phyloP scores from a whole-genome alignment of 1,140 invertebrate species.

The Drosophila sp. region DNA sequence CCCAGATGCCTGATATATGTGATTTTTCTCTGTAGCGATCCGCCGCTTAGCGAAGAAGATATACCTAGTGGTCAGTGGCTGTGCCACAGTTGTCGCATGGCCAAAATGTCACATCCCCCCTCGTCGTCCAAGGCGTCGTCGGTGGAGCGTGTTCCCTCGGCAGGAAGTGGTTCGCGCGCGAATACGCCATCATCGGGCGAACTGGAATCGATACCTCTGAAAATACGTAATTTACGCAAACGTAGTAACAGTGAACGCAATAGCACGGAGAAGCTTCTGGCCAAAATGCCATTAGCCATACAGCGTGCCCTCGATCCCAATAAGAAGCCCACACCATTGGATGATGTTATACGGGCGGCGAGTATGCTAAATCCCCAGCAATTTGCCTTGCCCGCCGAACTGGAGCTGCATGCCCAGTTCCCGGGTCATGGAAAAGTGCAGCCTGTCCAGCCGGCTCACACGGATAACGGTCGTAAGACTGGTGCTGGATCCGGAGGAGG shows the following conservation, averaged over 20 bases:
- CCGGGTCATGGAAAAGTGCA: conserved; percentile 90
- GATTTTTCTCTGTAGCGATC: conserved; percentile 87
- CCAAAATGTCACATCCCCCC: conserved; percentile 61
- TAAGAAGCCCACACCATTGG: conserved; percentile 86
- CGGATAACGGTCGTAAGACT: conserved; percentile 43
- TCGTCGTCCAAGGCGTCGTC: conserved; percentile 71
- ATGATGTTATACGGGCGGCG: conserved; percentile 91
- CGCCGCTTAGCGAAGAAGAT: conserved; percentile 93
- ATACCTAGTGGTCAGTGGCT: conserved; percentile 96
- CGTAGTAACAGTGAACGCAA: conserved; percentile 78
- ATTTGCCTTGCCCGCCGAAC: conserved; percentile 92
- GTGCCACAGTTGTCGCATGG: conserved; percentile 90
- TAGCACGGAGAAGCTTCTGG: conserved; percentile 69
- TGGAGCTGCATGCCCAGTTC: conserved; percentile 90
- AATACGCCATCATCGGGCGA: conserved; percentile 74
- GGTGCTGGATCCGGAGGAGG: conserved; percentile 8
- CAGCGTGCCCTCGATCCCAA: conserved; percentile 79
- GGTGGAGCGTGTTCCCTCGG: conserved; percentile 69
- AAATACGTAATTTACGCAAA: conserved; percentile 79
- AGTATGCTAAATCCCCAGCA: conserved; percentile 93
- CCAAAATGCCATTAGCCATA: conserved; percentile 72
- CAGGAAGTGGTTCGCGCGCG: conserved; percentile 59
- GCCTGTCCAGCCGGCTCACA: conserved; percentile 60
- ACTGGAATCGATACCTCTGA: conserved; percentile 71
- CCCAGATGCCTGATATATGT: too few species aligned